Percentiles rank a stretch among this genome's conserved stretches.
phyloP scores from a whole-genome alignment of 1,140 invertebrate species.

The Ephestia elutella region DNA sequence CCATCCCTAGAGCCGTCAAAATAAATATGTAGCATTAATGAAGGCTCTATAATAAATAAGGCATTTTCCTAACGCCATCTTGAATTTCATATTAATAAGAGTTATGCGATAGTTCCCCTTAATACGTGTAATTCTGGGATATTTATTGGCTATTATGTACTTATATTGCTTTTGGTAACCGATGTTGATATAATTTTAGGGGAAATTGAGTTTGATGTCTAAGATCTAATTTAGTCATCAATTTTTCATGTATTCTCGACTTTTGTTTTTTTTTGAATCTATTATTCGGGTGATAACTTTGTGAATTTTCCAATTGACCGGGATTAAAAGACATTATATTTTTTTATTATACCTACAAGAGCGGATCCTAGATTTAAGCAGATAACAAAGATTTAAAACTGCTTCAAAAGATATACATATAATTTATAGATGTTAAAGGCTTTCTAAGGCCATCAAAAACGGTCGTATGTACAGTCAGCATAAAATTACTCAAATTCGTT shows the following conservation, averaged over 20 bases:
- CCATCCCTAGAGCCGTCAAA: constrained; percentile 20
- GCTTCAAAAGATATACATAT: no score
- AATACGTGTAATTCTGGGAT: constrained; percentile 9
- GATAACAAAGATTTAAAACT: no score
- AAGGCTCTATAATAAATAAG: constrained; percentile 31
- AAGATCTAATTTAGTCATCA: not conserved
- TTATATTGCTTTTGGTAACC: constrained; percentile 5
- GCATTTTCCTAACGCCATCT: constrained; percentile 27
- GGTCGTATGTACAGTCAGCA: no score
- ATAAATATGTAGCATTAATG: constrained; percentile 27
- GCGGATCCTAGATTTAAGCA: no score
- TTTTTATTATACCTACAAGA: no score
- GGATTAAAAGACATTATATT: no score
- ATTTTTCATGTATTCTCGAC: not conserved
- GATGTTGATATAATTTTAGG: constrained; percentile 1
- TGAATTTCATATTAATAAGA: constrained; percentile 27
- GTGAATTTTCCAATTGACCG: no score
- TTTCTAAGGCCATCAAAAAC: no score
- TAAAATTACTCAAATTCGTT: no score
- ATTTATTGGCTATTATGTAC: constrained; percentile 18
- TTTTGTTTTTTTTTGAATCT: no score
- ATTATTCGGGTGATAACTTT: no score
- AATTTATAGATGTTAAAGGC: no score
- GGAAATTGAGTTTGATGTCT: not conserved
- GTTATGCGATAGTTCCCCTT: constrained; percentile 17